Conservation (phyloP, 2,888 invertebrate species). For the Nomada hirtipes region DNA sequence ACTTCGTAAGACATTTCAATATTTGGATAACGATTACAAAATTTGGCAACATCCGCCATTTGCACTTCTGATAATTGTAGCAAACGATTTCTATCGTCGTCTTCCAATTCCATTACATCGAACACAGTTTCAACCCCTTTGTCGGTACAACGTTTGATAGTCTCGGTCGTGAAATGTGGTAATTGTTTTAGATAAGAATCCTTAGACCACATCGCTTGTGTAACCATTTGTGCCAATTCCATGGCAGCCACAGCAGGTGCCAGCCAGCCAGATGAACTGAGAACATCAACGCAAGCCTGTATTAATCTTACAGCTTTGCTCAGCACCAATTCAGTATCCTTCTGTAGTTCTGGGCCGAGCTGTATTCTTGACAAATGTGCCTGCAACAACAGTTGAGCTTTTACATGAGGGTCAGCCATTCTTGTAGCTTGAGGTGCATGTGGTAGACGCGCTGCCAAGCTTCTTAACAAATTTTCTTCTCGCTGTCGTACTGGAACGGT, state of each 20-base stretch:
- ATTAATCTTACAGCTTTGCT: conserved; percentile 94
- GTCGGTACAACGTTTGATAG: conserved; percentile 95
- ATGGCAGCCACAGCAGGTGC: conserved; percentile 99
- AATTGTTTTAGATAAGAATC: conserved; percentile 98
- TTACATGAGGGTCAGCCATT: conserved; percentile 96
- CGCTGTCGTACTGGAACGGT: conserved; percentile 97
- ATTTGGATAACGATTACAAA: conserved; percentile 99
- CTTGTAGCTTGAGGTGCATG: conserved; percentile 83
- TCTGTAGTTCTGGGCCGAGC: conserved; percentile 97
- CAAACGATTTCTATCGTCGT: conserved; percentile 92
- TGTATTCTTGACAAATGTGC: conserved; percentile 98
- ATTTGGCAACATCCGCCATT: conserved; percentile 99
- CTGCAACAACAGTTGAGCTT: conserved; percentile 97
- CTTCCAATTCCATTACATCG: conserved; percentile 98
- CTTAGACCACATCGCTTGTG: conserved; percentile 99
- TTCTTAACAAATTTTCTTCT: conserved; percentile 94
- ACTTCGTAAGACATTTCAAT: conserved; percentile 98
- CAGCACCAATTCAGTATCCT: conserved; percentile 96
- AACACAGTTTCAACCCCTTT: conserved; percentile 97
- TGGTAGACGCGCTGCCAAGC: conserved; percentile 88
- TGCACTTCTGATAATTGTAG: conserved; percentile 93
- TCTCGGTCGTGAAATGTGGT: conserved; percentile 96
- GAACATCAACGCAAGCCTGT: conserved; percentile 97
- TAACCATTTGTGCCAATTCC: conserved; percentile 99
- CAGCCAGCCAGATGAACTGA: conserved; percentile 98